Evolutionary conservation across 2,797 vertebrate species (phyloP), one percentile per base, ranked within the genome.

Genomic region (Hirundo rustica): DNA sequence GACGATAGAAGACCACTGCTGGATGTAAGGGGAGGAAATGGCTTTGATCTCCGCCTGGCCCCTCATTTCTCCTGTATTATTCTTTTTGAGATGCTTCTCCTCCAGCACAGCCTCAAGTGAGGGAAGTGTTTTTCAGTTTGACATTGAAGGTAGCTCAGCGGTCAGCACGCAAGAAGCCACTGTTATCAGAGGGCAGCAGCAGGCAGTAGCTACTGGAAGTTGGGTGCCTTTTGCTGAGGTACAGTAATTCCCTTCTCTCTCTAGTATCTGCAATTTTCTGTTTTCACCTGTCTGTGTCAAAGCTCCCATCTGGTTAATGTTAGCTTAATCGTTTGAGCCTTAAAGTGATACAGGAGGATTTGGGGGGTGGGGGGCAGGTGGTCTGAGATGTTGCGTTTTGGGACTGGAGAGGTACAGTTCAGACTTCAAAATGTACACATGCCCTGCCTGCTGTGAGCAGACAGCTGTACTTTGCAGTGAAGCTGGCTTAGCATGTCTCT

Each of bases 71-170:
- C 81, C 96, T 51, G 36, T 98, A 70, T 92, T 98, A 89, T 92
- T 97, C 45, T 95, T 98, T 80, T 93, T 96, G 94, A 95, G 96
- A 92, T 97, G 93, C 74, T 96, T 97, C 92, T 95, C 95, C 91
- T 89, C 95, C 91, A 89, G 91, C 85, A 77, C 93, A 27, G 97
- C 97, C 87, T 97, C 96, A 0, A 95, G 92, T 55, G 97, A 97
- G 84, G 88, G 93, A 79, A 86, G 85, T 21, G 65, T 97, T 76
- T 97, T 97, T 90, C 95, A 96, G 81, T 97, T 97, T 96, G 98
- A 98, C 96, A 68, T 93, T 89, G 98, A 98, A 96, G 98, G 98
- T 86, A 98, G 98, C 93, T 97, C 98, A 78, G 97, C 95, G 50
- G 89, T 93, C 74, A 97, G 96, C 96, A 76, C n/a, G 77, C 97